phyloP scores from a whole-genome alignment of 2,113 vertebrate species.

The Ariopsis seemanni region DNA sequence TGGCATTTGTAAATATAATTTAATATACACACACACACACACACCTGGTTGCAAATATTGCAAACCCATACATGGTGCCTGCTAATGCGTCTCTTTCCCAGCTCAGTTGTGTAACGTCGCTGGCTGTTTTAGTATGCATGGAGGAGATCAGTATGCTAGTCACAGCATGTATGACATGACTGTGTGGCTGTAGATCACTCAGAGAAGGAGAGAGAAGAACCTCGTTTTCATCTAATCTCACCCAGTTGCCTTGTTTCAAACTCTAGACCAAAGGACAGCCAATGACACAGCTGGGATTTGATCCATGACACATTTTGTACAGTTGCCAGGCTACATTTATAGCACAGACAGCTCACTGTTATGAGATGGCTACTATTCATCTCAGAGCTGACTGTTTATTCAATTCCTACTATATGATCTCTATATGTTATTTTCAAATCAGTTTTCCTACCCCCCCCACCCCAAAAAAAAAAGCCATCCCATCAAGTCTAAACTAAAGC shows the following conservation, averaged over 20 bases:
- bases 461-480: not conserved
- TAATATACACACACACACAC: not conserved
- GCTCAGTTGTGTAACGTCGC: not conserved
- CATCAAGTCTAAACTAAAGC: not conserved
- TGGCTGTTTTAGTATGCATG: not conserved
- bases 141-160: slow-evolving; percentile 7
- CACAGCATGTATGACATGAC: slow-evolving; percentile 2
- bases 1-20: not conserved
- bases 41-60: not conserved
- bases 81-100: not conserved
- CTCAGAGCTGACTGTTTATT: not conserved
- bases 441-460: not conserved
- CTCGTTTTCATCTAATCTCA: slow-evolving; percentile 4
- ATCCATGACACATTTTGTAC: not conserved
- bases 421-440: not conserved
- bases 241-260: not conserved
- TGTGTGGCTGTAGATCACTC: slow-evolving; percentile 20
- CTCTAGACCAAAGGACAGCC: not conserved
- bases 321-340: not conserved
- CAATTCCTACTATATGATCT: not conserved
- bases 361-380: not conserved
- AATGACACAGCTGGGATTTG: slow-evolving; percentile 10
- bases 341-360: not conserved
- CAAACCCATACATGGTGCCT: not conserved
- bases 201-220: not conserved